Evolutionary conservation across 2,888 invertebrate genomes (phyloP).

Genomic region (Drosophila anceps): DNA sequence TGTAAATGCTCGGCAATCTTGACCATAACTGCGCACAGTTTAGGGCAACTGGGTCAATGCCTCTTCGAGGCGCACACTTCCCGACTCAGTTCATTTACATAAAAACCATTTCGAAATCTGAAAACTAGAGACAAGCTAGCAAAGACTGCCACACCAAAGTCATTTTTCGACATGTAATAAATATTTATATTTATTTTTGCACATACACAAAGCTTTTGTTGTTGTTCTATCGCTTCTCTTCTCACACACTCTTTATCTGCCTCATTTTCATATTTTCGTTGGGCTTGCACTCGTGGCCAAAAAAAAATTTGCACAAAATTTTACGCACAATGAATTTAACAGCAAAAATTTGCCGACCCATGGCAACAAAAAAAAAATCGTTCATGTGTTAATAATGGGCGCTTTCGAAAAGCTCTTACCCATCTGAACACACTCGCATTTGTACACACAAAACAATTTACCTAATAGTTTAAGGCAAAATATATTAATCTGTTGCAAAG

Average conservation of each 20-base stretch:
- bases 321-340: constrained; percentile 78
- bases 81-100: constrained; percentile 61
- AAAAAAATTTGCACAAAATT: constrained; percentile 66
- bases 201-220: constrained; percentile 41
- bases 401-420: constrained; percentile 6
- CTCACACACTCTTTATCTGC: not conserved
- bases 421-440: not conserved
- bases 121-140: constrained; percentile 16
- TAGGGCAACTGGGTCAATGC: constrained; percentile 62
- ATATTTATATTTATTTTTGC: constrained; percentile 80
- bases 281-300: constrained; percentile 23
- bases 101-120: constrained; percentile 49
- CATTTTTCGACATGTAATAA: constrained; percentile 61
- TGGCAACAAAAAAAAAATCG: constrained; percentile 61
- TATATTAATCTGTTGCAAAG: constrained; percentile 16
- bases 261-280: not conserved
- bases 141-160: constrained; percentile 36
- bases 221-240: not conserved
- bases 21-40: constrained; percentile 44
- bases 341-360: constrained; percentile 56
- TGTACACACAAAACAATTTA: constrained; percentile 26
- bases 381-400: constrained; percentile 76
- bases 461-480: constrained; percentile 40
- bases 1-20: constrained; percentile 32
- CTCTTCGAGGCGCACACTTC: constrained; percentile 5